Evolutionary conservation across 1,140 invertebrate species (phyloP).

Genomic region (Drosophila varians): DNA sequence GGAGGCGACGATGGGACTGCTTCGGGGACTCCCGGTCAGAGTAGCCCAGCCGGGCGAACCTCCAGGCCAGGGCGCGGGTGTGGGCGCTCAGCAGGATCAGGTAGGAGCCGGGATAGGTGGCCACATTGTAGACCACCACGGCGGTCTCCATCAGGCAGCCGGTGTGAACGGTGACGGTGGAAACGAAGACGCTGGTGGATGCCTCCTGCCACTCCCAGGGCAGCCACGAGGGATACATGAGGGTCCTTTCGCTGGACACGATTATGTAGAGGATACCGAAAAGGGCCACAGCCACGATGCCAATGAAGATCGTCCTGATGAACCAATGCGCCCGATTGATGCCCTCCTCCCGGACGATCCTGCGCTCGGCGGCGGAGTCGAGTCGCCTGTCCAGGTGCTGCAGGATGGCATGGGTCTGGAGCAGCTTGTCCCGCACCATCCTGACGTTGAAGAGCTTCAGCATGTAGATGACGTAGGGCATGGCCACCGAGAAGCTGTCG

Average conservation of each 20-base stretch:
- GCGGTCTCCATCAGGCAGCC: not conserved
- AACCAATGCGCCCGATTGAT: not conserved
- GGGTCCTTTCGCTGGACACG: constrained; percentile 14
- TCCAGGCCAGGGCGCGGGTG: constrained; percentile 47
- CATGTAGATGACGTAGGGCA: constrained; percentile 21
- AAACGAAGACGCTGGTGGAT: not conserved
- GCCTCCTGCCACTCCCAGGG: constrained; percentile 57
- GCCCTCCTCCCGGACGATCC: constrained; percentile 5
- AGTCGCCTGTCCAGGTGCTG: constrained; percentile 42
- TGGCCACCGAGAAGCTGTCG: constrained; percentile 41
- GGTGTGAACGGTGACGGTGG: constrained; percentile 13
- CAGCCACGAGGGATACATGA: constrained; percentile 57
- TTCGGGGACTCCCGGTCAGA: not conserved
- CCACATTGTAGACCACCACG: constrained; percentile 7
- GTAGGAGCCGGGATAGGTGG: constrained; percentile 63
- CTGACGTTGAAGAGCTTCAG: constrained; percentile 47
- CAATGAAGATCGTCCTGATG: not conserved
- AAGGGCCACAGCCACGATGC: not conserved
- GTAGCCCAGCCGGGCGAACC: constrained; percentile 40
- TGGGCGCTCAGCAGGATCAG: constrained; percentile 62
- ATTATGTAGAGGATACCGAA: not conserved
- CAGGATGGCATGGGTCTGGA: constrained; percentile 23
- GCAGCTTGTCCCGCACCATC: constrained; percentile 15
- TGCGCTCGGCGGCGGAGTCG: constrained; percentile 1
- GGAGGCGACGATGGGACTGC: constrained; percentile 1